Evolutionary conservation across 2,888 invertebrate genomes (phyloP), one percentile per base, ranked within the genome.

Genomic region (Psylliodes chrysocephalus): DNA sequence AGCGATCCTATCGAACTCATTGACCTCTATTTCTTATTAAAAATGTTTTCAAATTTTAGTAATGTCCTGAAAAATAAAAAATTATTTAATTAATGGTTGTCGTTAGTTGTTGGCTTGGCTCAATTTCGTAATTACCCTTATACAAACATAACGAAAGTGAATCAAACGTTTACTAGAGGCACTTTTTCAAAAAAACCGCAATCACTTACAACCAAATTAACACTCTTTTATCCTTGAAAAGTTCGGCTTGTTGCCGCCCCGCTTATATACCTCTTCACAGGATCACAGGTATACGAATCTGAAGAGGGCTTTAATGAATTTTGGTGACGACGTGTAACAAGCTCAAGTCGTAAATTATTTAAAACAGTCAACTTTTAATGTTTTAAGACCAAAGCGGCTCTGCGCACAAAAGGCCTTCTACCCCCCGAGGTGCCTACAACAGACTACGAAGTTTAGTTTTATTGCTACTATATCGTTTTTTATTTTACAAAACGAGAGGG

Each of bases 281-380:
- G 2, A 22, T 22, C 22, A 4, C 64, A 64, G 64, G 64, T 64
- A 64, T 49, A 42, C 52, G 22, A 44, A 57, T 46, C 47, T 52
- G 63, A 54, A 28, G 49, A 54, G 44, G 42, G 22, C 15, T 51
- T 57, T 65, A 65, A 65, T 65, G 62, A 66, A 64, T 69, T 70
- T 67, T 44, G 70, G 71, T 72, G 73, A 73, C 70, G 73, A 73
- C 73, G 70, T 71, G 67, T 70, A 70, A 72, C 71, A 57, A 71
- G 68, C 68, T 53, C 25, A 46, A 64, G 60, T 60, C 70, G 64
- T 73, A 73, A 73, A 73, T 73, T 70, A 73, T 71, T 70, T 64
- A 63, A 71, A 68, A 73, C 60, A 73, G 73, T 71, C 72, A 68
- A 71, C 71, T 71, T 73, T 72, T 71, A 73, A 69, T 73, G 73